Evolutionary conservation across 2,888 invertebrate genomes (phyloP), one percentile per base, ranked within the genome.

Genomic region (Pseudococcus longispinus): DNA sequence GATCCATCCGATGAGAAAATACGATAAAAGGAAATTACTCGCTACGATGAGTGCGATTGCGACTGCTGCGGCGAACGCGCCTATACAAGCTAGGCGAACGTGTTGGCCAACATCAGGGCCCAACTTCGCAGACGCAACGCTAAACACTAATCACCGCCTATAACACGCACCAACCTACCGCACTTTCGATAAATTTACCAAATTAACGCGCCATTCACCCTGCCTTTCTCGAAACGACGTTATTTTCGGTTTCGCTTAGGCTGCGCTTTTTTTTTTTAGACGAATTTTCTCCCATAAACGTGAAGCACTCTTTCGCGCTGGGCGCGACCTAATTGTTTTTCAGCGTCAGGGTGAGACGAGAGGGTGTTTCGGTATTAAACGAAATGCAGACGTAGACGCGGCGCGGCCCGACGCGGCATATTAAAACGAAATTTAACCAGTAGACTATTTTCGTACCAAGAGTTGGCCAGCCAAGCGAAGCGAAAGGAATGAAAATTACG

Each of bases 181-280:
- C 65, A 65, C 65, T 65, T 70, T 70, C 70, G 70, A 70, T 70
- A 70, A 70, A 70, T 70, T 29, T 70, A 70, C 70, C 18, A 70
- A 70, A 70, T 70, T 70, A 32, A 70, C 70, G 29, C 29, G 70
- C 70, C 15, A 70, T 29, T 70, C 26, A 13, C 65, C 26, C 26
- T 5, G 13, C 11, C 26, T 15, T 15, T 15, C 44, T 46, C 44
- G 44, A 8, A 46, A 11, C 13, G 9, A 37, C 37, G 37, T 37
- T 37, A 37, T 37, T 46, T 46, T 15, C 44, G 44, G 2, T 46
- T 46, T 46, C 44, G 44, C 44, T 46, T 46, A 13, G 5, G 44
- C 13, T 46, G 44, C 15, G 37, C 37, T 37, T 37, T 37, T 37
- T 37, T 46, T 46, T 46, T 46, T 46, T 15, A 15, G 44, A 1